phyloP scores from a whole-genome alignment of 2,113 vertebrate genomes.

The Tricholaema leucomelas region DNA sequence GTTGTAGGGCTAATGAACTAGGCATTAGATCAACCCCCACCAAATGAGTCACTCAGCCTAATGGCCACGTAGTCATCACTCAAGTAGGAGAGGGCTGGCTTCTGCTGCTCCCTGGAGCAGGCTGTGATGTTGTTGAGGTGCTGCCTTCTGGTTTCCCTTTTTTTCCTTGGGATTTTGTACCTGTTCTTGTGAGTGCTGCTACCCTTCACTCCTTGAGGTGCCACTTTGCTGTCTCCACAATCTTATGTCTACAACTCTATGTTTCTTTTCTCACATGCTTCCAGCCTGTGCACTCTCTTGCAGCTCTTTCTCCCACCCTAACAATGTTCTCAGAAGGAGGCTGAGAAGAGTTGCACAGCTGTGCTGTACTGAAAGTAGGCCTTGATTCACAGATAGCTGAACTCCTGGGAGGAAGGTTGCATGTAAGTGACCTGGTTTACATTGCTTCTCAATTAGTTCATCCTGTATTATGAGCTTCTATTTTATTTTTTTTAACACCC shows the following conservation, averaged over 20 bases:
- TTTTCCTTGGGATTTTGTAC: background rate
- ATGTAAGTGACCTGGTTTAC: conserved; percentile 34
- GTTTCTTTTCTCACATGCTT: background rate
- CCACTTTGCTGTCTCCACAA: background rate
- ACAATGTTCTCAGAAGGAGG: conserved; percentile 26
- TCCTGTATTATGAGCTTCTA: background rate
- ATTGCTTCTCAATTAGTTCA: conserved; percentile 42
- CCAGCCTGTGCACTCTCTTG: background rate
- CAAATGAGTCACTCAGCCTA: conserved; percentile 20
- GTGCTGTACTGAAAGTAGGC: background rate
- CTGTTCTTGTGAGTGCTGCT: background rate
- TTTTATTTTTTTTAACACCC: background rate
- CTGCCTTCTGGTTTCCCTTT: background rate
- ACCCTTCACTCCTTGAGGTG: background rate
- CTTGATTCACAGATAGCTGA: conserved; percentile 28
- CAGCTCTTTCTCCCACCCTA: conserved; percentile 12
- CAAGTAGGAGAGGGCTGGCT: background rate
- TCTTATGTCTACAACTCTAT: background rate
- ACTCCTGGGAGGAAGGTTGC: conserved; percentile 12
- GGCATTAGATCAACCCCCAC: conserved; percentile 34
- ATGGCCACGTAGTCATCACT: conserved; percentile 18
- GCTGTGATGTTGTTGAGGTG: background rate
- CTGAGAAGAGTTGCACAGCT: background rate
- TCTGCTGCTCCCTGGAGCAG: background rate
- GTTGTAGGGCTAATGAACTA: conserved; percentile 16